Evolutionary conservation across 35 echinoderm and acorn worm species (phyloP).

Genomic region (Lytechinus variegatus): DNA sequence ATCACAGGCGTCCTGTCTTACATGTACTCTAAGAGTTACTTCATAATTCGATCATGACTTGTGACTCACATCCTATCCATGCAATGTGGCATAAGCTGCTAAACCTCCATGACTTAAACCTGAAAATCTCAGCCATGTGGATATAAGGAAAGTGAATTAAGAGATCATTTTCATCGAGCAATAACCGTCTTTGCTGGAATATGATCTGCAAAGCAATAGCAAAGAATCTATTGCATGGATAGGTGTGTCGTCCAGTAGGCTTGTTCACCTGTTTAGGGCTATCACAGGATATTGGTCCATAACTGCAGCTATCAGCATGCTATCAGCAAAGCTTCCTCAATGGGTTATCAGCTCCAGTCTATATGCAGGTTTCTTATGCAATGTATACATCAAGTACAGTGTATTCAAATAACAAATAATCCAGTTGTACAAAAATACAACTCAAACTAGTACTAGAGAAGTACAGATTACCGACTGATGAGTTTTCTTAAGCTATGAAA

Average conservation of each 20-base stretch:
- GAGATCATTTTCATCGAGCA: constrained; percentile 4
- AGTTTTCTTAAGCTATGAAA: no score
- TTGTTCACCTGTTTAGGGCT: neutral
- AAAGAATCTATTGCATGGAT: neutral
- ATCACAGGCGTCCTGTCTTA: neutral
- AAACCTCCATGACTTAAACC: neutral
- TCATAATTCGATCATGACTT: constrained; percentile 23
- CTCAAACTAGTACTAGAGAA: no score
- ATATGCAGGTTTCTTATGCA: neutral
- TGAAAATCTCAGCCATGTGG: neutral
- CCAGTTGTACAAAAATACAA: no score
- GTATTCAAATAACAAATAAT: no score
- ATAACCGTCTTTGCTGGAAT: neutral
- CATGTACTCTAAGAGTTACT: neutral
- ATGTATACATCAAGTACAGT: neutral
- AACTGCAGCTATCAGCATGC: constrained; percentile 34
- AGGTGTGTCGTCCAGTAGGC: neutral
- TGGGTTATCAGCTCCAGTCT: neutral
- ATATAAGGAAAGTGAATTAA: neutral
- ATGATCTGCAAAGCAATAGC: neutral
- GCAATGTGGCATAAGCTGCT: constrained; percentile 26
- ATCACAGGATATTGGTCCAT: constrained; percentile 27
- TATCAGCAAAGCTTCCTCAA: constrained; percentile 14
- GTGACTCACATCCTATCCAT: constrained; percentile 35
- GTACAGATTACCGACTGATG: no score